Conservation (phyloP, 2,888 invertebrate genomes). For the Dryococelus australis region DNA sequence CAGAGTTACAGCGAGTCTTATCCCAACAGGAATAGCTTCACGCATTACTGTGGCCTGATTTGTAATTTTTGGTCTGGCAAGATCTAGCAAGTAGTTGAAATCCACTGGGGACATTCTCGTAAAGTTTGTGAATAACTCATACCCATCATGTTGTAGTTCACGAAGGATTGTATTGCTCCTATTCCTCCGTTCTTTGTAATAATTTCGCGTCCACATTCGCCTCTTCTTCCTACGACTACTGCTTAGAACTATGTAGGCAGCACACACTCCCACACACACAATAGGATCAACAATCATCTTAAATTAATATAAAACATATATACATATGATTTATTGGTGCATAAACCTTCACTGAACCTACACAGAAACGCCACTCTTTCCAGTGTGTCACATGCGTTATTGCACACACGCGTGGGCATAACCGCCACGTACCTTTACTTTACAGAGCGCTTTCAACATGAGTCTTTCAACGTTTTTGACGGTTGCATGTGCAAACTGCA, state of each 20-base stretch:
- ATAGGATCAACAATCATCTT: not conserved
- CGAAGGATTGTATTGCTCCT: not conserved
- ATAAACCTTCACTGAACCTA: not conserved
- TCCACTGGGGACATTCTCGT: not conserved
- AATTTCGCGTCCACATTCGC: not conserved
- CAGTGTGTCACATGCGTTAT: not conserved
- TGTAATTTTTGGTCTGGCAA: not conserved
- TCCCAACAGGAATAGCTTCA: not conserved
- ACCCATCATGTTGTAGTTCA: not conserved
- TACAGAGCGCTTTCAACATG: not conserved
- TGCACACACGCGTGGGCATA: not conserved
- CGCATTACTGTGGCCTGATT: not conserved
- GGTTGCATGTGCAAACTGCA: not conserved
- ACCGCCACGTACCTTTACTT: not conserved
- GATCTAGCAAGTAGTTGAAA: too few relatives aligned
- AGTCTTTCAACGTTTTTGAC: not conserved
- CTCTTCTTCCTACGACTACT: not conserved
- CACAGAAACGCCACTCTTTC: not conserved
- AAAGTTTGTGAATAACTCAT: not conserved
- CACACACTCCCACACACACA: not conserved
- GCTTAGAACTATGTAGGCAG: not conserved
- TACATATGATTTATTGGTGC: too few relatives aligned
- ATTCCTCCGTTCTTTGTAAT: not conserved
- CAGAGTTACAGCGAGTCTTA: slow-evolving; percentile 1
- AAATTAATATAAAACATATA: not conserved